A percentile compares a stretch with the other conserved stretches of the same genome.
These are phyloP conservation scores for Argyresthia albistria DNA, from an alignment of 2,888 invertebrate genomes.

Conservation along the genomic window DNA sequence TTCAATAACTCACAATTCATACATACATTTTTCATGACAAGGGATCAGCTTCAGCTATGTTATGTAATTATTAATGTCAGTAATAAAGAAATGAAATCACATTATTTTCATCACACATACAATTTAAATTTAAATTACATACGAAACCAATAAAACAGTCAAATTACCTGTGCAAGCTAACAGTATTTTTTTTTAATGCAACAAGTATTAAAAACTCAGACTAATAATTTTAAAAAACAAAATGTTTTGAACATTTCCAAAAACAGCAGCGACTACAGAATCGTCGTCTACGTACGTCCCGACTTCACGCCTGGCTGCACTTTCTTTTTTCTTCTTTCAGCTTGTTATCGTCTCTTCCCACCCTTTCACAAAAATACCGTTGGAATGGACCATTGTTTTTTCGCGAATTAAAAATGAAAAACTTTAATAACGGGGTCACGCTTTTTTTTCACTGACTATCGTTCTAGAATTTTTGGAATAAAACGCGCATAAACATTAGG, in stretches of 20 bases:
- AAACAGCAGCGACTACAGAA: not conserved
- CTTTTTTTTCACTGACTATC: not conserved
- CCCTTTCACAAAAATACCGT: not conserved
- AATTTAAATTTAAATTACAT: too few relatives aligned
- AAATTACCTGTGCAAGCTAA: not conserved
- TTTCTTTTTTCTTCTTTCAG: not conserved
- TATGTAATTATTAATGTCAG: too few relatives aligned
- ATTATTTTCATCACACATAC: too few relatives aligned
- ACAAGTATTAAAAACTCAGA: too few relatives aligned
- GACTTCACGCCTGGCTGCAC: not conserved
- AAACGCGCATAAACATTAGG: not conserved
- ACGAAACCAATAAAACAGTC: too few relatives aligned
- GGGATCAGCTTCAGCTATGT: too few relatives aligned
- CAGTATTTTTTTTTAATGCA: not conserved
- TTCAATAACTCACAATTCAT: too few relatives aligned
- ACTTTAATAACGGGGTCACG: not conserved
- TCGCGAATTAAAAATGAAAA: not conserved
- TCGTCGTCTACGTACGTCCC: too few relatives aligned
- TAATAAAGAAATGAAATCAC: too few relatives aligned
- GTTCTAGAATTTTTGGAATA: not conserved
- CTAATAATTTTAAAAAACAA: not conserved
- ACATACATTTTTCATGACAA: too few relatives aligned
- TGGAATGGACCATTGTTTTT: not conserved
- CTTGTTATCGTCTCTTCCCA: not conserved
- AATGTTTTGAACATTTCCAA: not conserved